Evolutionary conservation across 64 coral and sea anemone species (phyloP), one percentile per base, ranked within the genome.

Genomic region (Pocillopora verrucosa): DNA sequence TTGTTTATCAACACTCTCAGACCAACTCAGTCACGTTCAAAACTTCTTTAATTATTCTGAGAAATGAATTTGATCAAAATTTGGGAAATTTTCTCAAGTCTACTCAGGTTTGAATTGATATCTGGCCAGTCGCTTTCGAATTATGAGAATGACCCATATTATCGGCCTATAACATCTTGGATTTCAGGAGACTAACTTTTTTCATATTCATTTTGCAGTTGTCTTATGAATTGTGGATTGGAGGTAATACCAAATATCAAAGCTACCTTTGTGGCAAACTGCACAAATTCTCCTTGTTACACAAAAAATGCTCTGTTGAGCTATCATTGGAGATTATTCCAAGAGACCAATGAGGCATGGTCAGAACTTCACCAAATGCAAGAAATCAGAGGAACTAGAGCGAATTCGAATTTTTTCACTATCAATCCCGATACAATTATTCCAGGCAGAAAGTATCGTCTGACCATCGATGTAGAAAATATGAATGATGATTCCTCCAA

Each of bases 181-280:
- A 30, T 30, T 30, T 30, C 30, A 30, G 30, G 30, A 3, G 16
- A 2, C 20, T 20, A 1, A 15, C 12, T 74, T 24, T 19, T 34
- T 35, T 74, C 20, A 2, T 26, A 0, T 67, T 22, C 36, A 35
- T 37, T 13, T 84, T 78, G 5, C 73, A 95, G 94, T 11, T 95
- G 94, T 24, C 60, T 67, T 22, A 83, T 89, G 20, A 92, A 92
- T 61, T 95, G 94, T 22, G 89, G 60, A 14, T 0, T 61, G 4
- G 69, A 67, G 59, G 79, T 85, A n/a, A 92, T 75, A 37, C 34
- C 80, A 3, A 35, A 89, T 67, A 80, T 72, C 34, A 90, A 79
- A 16, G 38, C 92, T 17, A 92, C 77, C 60, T 73, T 92, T 1
- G 16, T 70, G 13, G 34, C 89, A 9, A 73, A 56, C 25, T 95